These are phyloP conservation scores for Drosophila aldrichi DNA, from an alignment of 2,888 invertebrate species.

Conservation along the genomic window DNA sequence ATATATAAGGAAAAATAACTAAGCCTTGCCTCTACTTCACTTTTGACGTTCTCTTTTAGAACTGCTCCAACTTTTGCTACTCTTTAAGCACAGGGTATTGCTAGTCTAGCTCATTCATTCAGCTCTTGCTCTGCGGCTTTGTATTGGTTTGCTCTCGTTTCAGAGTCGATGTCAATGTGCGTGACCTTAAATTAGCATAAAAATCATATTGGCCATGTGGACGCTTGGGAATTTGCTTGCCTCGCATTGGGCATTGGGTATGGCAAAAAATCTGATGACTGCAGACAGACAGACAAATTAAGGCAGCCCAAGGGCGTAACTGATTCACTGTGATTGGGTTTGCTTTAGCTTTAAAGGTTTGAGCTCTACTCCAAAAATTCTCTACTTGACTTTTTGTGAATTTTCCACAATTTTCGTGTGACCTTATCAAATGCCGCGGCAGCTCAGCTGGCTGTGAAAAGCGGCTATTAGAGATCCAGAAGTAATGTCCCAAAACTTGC, in stretches of 20 bases:
- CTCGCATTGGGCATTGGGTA: slow-evolving; percentile 8
- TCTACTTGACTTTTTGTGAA: not conserved
- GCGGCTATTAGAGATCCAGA: slow-evolving; percentile 18
- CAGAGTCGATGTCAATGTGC: slow-evolving; percentile 63
- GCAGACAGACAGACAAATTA: slow-evolving; percentile 1
- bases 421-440: slow-evolving; percentile 16
- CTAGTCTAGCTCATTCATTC: not conserved
- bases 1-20: too few species aligned
- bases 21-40: too few species aligned
- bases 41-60: too few species aligned
- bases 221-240: slow-evolving; percentile 7
- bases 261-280: slow-evolving; percentile 18
- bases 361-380: not conserved
- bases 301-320: slow-evolving; percentile 1
- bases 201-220: slow-evolving; percentile 77
- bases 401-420: not conserved
- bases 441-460: slow-evolving; percentile 27
- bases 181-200: slow-evolving; percentile 80
- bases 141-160: slow-evolving; percentile 27
- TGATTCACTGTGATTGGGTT: not conserved
- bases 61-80: too few species aligned
- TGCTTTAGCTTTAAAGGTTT: too few species aligned
- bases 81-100: not conserved
- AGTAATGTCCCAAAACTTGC: slow-evolving; percentile 69
- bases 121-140: slow-evolving; percentile 18